A percentile compares a stretch with the other conserved stretches of the same genome.
phyloP scores from a whole-genome alignment of 1,140 invertebrate species.

The Microplitis mediator region DNA sequence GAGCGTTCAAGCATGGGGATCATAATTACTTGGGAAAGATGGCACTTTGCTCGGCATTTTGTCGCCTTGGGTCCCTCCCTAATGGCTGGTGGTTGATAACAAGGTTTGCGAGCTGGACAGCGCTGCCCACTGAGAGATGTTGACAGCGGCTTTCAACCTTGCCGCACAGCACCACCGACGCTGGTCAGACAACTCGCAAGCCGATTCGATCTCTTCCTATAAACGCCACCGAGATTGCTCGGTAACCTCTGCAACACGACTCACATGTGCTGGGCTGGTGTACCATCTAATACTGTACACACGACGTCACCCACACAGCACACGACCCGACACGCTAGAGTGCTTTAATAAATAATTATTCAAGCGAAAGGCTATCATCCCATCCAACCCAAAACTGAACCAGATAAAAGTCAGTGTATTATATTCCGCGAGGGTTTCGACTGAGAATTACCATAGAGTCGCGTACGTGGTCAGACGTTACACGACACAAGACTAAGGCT shows the following conservation, averaged over 20 bases:
- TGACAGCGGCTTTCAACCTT: constrained; percentile 63
- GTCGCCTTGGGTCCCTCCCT: constrained; percentile 59
- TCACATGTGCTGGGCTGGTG: too few species aligned
- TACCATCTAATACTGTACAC: too few species aligned
- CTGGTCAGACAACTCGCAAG: constrained; percentile 13
- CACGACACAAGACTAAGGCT: constrained; percentile 56
- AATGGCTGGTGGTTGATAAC: constrained; percentile 63
- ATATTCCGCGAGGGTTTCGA: constrained; percentile 1
- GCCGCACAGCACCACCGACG: constrained; percentile 22
- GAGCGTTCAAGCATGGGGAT: constrained; percentile 35
- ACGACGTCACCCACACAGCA: too few species aligned
- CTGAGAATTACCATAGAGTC: constrained; percentile 34
- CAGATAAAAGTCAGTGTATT: not conserved
- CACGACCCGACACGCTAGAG: too few species aligned
- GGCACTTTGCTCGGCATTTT: constrained; percentile 62
- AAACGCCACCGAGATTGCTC: not conserved
- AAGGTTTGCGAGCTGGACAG: constrained; percentile 57
- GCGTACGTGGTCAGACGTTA: constrained; percentile 55
- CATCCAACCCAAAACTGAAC: too few species aligned
- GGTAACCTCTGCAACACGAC: too few species aligned
- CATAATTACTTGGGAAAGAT: constrained; percentile 62
- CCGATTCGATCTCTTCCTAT: constrained; percentile 13
- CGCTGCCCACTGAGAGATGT: constrained; percentile 60
- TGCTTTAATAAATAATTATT: not conserved
- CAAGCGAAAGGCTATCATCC: too few species aligned